These are phyloP conservation scores for Pristionchus entomophagus DNA, from an alignment of 2,888 invertebrate genomes.

Conservation along the genomic window DNA sequence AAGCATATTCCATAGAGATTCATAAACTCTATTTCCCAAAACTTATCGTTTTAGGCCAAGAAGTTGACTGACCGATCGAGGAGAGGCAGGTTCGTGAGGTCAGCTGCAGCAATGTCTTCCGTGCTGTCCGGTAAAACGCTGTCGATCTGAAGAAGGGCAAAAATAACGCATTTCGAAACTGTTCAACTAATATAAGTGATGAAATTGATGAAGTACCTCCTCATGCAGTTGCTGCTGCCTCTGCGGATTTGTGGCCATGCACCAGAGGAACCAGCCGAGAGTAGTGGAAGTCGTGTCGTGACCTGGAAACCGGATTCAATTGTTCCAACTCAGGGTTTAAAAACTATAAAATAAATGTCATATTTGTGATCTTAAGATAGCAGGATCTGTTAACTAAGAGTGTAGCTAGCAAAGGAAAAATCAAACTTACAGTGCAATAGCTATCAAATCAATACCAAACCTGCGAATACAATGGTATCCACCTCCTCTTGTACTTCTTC, in stretches of 20 bases:
- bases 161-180: too few species aligned
- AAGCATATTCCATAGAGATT: too few species aligned
- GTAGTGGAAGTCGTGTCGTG: constrained; percentile 56
- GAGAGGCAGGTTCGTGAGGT: constrained; percentile 55
- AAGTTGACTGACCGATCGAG: constrained; percentile 51
- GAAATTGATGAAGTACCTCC: background rate
- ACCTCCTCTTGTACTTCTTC: constrained; percentile 78
- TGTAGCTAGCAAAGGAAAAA: too few species aligned
- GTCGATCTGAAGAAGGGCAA: constrained; percentile 48
- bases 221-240: constrained; percentile 45
- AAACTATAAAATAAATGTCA: too few species aligned
- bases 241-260: constrained; percentile 52
- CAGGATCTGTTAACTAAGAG: too few species aligned
- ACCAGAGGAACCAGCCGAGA: constrained; percentile 53
- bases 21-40: too few species aligned
- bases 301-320: constrained; percentile 46
- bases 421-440: too few species aligned
- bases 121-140: constrained; percentile 49
- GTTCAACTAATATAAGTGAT: too few species aligned
- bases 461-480: constrained; percentile 78
- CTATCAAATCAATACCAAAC: background rate
- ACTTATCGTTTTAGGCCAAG: too few species aligned
- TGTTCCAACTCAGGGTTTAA: too few species aligned
- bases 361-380: too few species aligned
- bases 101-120: constrained; percentile 52